Base-by-base conservation (phyloP, 2,888 invertebrate species). In the Sarcophaga caerulescens region DNA sequence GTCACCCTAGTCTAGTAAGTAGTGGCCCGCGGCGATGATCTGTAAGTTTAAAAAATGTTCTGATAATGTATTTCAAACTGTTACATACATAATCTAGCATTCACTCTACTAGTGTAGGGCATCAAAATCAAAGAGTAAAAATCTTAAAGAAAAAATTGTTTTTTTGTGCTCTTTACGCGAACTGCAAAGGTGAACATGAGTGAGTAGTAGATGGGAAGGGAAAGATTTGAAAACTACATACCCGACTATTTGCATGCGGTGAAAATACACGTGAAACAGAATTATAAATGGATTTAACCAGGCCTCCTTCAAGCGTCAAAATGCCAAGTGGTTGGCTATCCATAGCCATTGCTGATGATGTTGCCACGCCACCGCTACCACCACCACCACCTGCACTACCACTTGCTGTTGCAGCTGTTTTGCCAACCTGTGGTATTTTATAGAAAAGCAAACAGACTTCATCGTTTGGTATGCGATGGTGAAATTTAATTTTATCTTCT, bases 201-300 rank as follows among this genome's bases (percentile, higher is more conserved):
- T 52, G 52, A 8, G 17, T 52, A 17, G 52, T 17, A 52, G 52
- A 52, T 4, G 12, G 12, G 12, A 17, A 5, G 4, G 14, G 4
- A 52, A 52, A 14, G 52, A 14, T 14, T 12, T 62, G 65, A 76
- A 73, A 12, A 62, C 66, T 82, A 89, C 90, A 89, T 90, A 93
- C 93, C 89, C 91, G 91, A 73, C 90, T 90, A 78, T 90, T 90
- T 84, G 91, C 91, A 88, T 93, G 91, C 66, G 93, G 93, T 77
- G 93, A 93, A 90, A 92, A 93, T 84, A 93, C 92, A 89, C 93
- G 92, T 88, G 93, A 92, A 89, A 93, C 91, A 82, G 93, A 93
- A 92, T 93, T 93, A 90, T 93, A 93, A 91, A 93, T 93, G 90
- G 93, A 93, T 92, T 93, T 93, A 89, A 93, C 92, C 91, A 93